phyloP scores from a whole-genome alignment of 2,797 vertebrate genomes.

The Phylloscopus collybita region DNA sequence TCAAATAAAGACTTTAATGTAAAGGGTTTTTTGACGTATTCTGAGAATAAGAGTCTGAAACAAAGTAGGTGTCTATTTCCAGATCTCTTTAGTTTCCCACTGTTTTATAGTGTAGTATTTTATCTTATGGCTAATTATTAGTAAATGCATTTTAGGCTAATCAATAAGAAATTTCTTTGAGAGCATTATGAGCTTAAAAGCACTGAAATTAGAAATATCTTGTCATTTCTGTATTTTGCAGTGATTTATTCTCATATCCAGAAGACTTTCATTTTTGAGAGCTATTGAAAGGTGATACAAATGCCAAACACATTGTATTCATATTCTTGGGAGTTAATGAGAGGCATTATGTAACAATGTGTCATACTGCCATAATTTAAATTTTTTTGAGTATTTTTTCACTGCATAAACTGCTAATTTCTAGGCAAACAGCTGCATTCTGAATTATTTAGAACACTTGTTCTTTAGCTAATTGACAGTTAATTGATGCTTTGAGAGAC shows the following conservation, averaged over 20 bases:
- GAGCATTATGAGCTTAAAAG: neutral
- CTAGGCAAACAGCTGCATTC: constrained; percentile 40
- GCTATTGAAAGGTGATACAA: neutral
- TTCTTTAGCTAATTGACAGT: constrained; percentile 37
- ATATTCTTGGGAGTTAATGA: neutral
- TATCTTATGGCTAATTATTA: neutral
- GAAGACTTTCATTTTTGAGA: neutral
- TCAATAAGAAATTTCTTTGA: neutral
- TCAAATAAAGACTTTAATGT: neutral
- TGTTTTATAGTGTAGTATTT: neutral
- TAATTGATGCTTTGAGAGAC: constrained; percentile 41
- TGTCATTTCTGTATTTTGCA: neutral
- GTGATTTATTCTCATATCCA: neutral
- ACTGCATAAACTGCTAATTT: constrained; percentile 7
- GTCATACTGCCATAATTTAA: neutral
- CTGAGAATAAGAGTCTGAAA: neutral
- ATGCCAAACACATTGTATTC: neutral
- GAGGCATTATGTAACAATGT: neutral
- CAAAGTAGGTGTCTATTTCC: neutral
- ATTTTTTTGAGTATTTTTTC: neutral
- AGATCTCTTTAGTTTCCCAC: neutral
- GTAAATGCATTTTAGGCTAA: neutral
- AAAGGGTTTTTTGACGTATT: neutral
- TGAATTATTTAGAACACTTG: constrained; percentile 47
- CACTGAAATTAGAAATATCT: neutral